Evolutionary conservation across 1,140 invertebrate species (phyloP).

Genomic region (Dolichoris vasculosae): DNA sequence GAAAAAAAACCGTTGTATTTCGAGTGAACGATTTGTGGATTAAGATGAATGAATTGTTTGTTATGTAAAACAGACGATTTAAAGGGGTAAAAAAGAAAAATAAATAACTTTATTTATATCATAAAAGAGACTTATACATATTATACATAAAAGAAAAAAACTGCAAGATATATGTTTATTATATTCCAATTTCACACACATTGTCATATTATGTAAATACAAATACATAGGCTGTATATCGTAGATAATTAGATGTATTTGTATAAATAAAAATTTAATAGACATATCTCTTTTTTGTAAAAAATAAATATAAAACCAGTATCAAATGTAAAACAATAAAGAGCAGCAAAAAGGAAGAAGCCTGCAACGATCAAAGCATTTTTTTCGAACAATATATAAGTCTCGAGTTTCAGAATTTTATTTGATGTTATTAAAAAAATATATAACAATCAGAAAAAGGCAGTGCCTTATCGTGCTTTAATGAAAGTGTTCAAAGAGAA

Average conservation of each 20-base stretch:
- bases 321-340: conserved; percentile 33
- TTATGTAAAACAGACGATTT: conserved; percentile 6
- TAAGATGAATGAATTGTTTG: conserved; percentile 6
- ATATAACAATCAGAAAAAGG: conserved; percentile 49
- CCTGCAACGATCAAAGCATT: conserved; percentile 33
- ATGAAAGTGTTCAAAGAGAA: conserved; percentile 44
- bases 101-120: conserved; percentile 59
- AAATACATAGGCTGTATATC: conserved; percentile 42
- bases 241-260: conserved; percentile 42
- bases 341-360: conserved; percentile 35
- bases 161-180: conserved; percentile 44
- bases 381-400: conserved; percentile 39
- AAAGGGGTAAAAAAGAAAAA: conserved; percentile 50
- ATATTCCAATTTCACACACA: conserved; percentile 57
- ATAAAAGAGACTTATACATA: conserved; percentile 59
- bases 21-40: background rate
- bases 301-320: conserved; percentile 36
- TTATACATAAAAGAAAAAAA: conserved; percentile 25
- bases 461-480: conserved; percentile 53
- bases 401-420: conserved; percentile 49
- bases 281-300: conserved; percentile 50
- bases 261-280: conserved; percentile 36
- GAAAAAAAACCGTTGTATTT: conserved; percentile 53
- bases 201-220: conserved; percentile 53
- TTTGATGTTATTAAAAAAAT: conserved; percentile 38